These are phyloP conservation scores for Colaptes auratus DNA, from an alignment of 2,113 vertebrate species.

Conservation along the genomic window DNA sequence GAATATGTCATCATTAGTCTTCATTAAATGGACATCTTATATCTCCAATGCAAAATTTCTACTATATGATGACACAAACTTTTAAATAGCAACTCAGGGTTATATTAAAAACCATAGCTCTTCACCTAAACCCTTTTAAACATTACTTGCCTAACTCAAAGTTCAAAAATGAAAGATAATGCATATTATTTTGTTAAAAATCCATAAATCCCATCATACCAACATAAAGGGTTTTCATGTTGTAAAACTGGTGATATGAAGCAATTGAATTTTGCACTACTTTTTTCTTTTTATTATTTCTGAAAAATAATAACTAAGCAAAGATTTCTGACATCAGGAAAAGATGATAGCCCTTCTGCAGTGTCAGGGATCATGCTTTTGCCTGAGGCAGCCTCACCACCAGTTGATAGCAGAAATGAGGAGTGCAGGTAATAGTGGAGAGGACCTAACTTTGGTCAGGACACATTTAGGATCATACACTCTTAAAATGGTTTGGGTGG, in stretches of 20 bases:
- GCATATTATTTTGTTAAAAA: neutral
- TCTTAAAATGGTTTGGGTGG: too few species aligned
- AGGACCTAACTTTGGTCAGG: neutral
- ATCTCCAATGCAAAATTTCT: neutral
- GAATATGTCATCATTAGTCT: neutral
- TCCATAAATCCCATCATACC: fast-evolving
- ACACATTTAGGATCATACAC: neutral
- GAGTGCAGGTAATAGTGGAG: neutral
- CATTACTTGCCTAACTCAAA: neutral
- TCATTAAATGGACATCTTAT: neutral
- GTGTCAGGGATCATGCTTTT: fast-evolving
- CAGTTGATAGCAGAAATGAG: neutral
- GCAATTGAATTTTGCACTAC: neutral
- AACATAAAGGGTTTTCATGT: fast-evolving
- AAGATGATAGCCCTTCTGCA: neutral
- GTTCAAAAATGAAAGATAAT: neutral
- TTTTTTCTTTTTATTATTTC: neutral
- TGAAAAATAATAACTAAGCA: neutral
- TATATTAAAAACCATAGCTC: neutral
- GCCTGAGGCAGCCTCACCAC: neutral
- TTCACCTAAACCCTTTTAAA: too few species aligned
- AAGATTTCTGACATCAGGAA: neutral
- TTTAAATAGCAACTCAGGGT: neutral
- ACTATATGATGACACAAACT: neutral
- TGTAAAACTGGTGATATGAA: neutral